Evolutionary conservation across 2,113 vertebrate species (phyloP).

Genomic region (Nicator chloris): DNA sequence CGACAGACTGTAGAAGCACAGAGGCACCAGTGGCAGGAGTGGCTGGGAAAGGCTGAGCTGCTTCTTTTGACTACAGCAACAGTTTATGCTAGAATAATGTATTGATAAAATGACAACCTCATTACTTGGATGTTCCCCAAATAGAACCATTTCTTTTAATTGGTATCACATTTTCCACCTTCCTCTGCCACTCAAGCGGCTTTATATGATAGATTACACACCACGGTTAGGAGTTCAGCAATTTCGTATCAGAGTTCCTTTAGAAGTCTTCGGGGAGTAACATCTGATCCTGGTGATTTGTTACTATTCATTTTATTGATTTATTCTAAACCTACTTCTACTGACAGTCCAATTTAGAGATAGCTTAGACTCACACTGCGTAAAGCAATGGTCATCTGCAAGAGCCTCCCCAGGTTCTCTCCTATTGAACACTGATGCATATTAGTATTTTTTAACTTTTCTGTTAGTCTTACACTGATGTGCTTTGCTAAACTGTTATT

Average conservation of each 20-base stretch:
- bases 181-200: not conserved
- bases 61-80: not conserved
- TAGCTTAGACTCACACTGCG: not conserved
- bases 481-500: not conserved
- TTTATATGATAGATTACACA: slow-evolving; percentile 25
- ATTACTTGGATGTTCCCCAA: not conserved
- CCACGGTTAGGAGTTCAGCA: slow-evolving; percentile 7
- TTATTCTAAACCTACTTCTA: slow-evolving; percentile 30
- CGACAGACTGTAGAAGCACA: accelerated
- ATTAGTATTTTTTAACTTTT: not conserved
- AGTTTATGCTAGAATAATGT: not conserved
- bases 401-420: not conserved
- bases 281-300: slow-evolving; percentile 36
- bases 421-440: not conserved
- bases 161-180: slow-evolving; percentile 32
- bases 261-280: slow-evolving; percentile 25
- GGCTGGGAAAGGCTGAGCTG: not conserved
- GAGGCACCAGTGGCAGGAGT: not conserved
- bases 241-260: slow-evolving; percentile 36
- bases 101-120: slow-evolving; percentile 9
- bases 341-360: not conserved
- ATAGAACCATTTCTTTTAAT: slow-evolving; percentile 39
- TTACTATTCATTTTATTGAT: slow-evolving; percentile 49
- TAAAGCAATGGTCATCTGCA: not conserved
- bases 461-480: not conserved